phyloP scores from a whole-genome alignment of 2,113 vertebrate species.

The Prinia subflava region DNA sequence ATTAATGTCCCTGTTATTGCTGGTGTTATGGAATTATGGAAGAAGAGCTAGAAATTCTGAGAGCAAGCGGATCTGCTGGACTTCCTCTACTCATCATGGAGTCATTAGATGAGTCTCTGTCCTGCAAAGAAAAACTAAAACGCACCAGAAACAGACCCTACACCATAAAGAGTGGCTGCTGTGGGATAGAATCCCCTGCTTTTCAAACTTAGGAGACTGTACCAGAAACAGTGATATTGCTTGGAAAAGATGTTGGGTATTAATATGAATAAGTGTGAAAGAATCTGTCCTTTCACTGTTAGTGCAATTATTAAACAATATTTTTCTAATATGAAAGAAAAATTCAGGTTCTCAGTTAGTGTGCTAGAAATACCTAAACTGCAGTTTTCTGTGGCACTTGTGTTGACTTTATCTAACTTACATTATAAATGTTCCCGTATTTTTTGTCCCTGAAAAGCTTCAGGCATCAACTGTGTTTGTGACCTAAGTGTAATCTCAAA shows the following conservation, averaged over 20 bases:
- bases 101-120: not conserved
- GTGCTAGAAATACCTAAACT: constrained; percentile 31
- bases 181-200: not conserved
- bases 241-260: not conserved
- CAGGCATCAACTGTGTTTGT: constrained; percentile 63
- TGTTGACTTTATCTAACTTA: constrained; percentile 66
- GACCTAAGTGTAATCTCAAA: constrained; percentile 64
- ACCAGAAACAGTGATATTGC: not conserved
- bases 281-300: not conserved
- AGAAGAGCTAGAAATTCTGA: not conserved
- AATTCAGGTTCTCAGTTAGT: not conserved
- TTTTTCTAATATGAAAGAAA: constrained; percentile 22
- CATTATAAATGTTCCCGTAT: constrained; percentile 41
- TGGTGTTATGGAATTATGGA: not conserved
- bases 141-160: not conserved
- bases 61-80: not conserved
- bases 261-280: not conserved
- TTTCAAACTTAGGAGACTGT: not conserved
- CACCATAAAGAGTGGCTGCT: not conserved
- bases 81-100: not conserved
- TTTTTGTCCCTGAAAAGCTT: constrained; percentile 63
- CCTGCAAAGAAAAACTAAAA: not conserved
- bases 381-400: constrained; percentile 22
- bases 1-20: not conserved
- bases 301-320: not conserved